phyloP scores from a whole-genome alignment of 2,797 vertebrate species.

The Ptychadena robeensis region DNA sequence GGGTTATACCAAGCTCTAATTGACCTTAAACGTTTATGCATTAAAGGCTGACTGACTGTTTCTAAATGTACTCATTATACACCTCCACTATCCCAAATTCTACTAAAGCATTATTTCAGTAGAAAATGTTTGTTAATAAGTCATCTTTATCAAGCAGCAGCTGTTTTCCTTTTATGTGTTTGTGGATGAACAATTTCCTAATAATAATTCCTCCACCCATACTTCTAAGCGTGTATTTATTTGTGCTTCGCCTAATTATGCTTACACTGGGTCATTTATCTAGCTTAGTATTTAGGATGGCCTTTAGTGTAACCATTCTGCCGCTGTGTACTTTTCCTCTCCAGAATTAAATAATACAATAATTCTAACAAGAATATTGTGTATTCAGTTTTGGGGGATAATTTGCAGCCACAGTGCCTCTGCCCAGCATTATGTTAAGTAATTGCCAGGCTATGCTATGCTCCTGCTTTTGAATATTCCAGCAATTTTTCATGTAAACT shows the following conservation, averaged over 20 bases:
- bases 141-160: neutral
- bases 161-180: neutral
- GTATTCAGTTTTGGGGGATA: neutral
- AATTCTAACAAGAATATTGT: conserved; percentile 11
- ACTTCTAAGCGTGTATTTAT: neutral
- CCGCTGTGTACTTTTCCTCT: neutral
- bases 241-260: neutral
- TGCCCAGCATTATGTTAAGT: neutral
- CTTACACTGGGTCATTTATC: neutral
- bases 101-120: neutral
- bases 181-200: neutral
- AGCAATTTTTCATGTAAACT: conserved; percentile 32
- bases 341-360: neutral
- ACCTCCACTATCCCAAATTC: neutral
- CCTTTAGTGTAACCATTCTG: neutral
- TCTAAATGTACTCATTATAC: neutral
- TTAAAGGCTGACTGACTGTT: too few relatives aligned
- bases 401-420: neutral
- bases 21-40: too few relatives aligned
- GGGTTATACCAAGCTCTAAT: too few relatives aligned
- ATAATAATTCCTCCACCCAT: neutral
- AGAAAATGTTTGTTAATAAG: neutral
- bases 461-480: conserved; percentile 18
- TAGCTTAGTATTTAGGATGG: neutral
- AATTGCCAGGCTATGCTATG: neutral